Evolutionary conservation across 2,888 invertebrate species (phyloP).

Genomic region (Drosophila hamatofila): DNA sequence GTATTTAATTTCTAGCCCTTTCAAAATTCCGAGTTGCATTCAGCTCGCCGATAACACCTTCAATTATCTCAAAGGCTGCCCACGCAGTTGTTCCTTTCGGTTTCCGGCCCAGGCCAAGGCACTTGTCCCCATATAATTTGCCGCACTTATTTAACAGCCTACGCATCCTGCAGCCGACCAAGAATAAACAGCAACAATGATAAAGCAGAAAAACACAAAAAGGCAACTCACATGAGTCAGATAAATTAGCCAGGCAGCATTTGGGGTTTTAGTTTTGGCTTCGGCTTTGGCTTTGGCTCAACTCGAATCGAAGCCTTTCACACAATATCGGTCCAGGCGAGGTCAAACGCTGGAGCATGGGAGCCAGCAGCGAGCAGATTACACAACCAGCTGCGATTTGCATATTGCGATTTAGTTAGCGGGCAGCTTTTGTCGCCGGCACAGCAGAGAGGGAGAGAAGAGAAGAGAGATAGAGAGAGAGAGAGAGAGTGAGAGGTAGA

Average conservation of each 20-base stretch:
- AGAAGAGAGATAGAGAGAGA: not conserved
- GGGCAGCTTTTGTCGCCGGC: conserved; percentile 35
- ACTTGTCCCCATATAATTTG: conserved; percentile 77
- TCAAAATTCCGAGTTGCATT: conserved; percentile 14
- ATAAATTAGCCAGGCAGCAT: conserved; percentile 63
- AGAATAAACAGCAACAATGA: conserved; percentile 20
- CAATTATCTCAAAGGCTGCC: conserved; percentile 45
- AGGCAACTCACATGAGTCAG: conserved; percentile 49
- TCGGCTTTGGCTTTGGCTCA: conserved; percentile 23
- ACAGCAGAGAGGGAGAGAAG: not conserved
- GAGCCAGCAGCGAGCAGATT: conserved; percentile 61
- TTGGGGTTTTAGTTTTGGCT: conserved; percentile 14
- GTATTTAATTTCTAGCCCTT: conserved; percentile 9
- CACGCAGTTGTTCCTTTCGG: conserved; percentile 40
- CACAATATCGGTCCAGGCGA: conserved; percentile 55
- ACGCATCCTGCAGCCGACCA: conserved; percentile 54
- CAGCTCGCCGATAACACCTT: conserved; percentile 34
- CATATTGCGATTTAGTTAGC: conserved; percentile 69
- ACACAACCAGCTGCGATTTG: conserved; percentile 69
- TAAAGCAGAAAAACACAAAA: conserved; percentile 1
- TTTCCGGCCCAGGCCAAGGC: conserved; percentile 50
- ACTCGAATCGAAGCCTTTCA: conserved; percentile 54
- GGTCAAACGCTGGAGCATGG: conserved; percentile 72
- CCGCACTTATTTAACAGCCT: conserved; percentile 76
- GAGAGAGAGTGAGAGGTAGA: not conserved